Evolutionary conservation across 2,113 vertebrate genomes (phyloP), one percentile per base, ranked within the genome.

Genomic region (Clarias macrocephalus): DNA sequence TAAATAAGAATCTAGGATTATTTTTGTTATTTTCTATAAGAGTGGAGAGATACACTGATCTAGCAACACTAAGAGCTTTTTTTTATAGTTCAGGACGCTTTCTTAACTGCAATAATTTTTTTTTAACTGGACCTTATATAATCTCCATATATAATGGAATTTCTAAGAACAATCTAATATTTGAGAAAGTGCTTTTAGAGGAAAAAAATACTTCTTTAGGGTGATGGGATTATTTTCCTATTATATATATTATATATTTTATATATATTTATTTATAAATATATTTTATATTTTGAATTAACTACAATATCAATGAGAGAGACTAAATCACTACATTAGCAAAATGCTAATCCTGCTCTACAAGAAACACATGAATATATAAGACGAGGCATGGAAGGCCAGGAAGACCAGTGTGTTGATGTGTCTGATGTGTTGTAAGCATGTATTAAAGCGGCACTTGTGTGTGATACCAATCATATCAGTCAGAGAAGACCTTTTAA

Each of bases 321-420:
- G 19, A 42, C 42, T 42, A 73, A 73, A 73, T 33, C 42, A 15
- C n/a, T 21, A 21, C 28, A 33, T 28, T 21, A 21, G 48, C 21
- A 13, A 59, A 57, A 80, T 59, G n/a, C 18, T 80, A 60, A 80
- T 80, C 79, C 28, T 60, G 28, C 79, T 37, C 57, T 80, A 56
- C 75, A 54, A n/a, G 76, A 59, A 80, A 80, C 19, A 60, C n/a
- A 60, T 33, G 6, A 60, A 23, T 60, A 60, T 60, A 12, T 59
- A 57, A 52, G 75, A 28, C 25, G 13, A 1, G 48, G 30, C 30
- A 81, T 48, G 2, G 33, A 37, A 37, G 33, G 33, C 3, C 33
- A 37, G 33, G 33, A 37, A 30, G 56, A 25, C 52, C 57, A 62
- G 59, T n/a, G n/a, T n/a, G n/a, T n/a, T n/a, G 18, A 80, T 33